Base-by-base conservation (phyloP, 2,888 invertebrate genomes). In the Conistra vaccinii region DNA sequence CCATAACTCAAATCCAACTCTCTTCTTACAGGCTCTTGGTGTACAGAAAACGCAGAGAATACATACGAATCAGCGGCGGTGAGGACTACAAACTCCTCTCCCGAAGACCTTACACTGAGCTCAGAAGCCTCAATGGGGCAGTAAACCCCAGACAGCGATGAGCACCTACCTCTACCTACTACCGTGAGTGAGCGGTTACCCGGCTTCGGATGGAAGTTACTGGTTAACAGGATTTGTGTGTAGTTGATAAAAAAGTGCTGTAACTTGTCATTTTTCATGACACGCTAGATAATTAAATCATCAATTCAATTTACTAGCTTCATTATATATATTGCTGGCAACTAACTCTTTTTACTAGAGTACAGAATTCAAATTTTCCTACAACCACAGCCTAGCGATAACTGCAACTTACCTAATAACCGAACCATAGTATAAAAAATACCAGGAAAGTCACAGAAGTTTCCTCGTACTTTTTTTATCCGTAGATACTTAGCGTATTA, bases 11-110 rank as follows among this genome's bases (percentile, higher is more conserved):
- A 74, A 65, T 51, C 1, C 3, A 29, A 17, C 5, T 73, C 9
- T 58, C 60, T 42, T 10, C 0, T 95, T 95, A 23, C 96, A 97
- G 97, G 26, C 82, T 97, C 35, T 85, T 96, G 90, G 92, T 97
- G 77, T 97, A 97, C 90, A 93, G 92, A 81, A 96, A 94, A 81
- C 92, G 96, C 4, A 91, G 90, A 55, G 93, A 93, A 9, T 93
- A 93, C 84, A 86, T 90, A 0, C 83, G 89, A n/a, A 77, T 94
- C 2, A 78, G 81, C 0, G 85, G 89, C 6, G 93, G 93, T 0
- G 96, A 96, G 61, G 94, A 94, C 66, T 88, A 93, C 51, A 95
- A 93, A 67, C 89, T 96, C 0, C 88, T 96, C 0, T 91, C 93
- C 0, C 86, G 92, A 61, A 93, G 90, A 69, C 93, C 95, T 0